These are phyloP conservation scores for Hipposideros armiger DNA, from an alignment of 2,113 vertebrate species.

Conservation along the genomic window DNA sequence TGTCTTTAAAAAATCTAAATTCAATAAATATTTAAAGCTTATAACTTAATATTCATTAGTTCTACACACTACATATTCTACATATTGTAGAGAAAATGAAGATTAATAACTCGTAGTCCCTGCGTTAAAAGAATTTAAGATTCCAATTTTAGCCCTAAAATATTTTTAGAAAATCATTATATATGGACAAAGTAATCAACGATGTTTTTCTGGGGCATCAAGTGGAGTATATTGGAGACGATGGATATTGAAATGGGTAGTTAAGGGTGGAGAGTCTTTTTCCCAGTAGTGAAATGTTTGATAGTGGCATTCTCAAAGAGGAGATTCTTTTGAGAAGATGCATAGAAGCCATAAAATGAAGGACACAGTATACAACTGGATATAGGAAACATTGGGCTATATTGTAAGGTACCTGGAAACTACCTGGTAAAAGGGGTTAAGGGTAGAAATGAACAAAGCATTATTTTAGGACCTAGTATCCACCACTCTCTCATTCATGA, in stretches of 20 bases:
- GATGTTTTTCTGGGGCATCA: neutral
- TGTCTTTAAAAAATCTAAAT: neutral
- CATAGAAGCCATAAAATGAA: neutral
- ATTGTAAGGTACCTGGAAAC: neutral
- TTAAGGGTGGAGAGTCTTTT: neutral
- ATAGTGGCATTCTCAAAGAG: neutral
- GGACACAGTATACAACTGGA: neutral
- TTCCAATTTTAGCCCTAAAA: neutral
- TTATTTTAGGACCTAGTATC: neutral
- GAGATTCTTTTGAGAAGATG: neutral
- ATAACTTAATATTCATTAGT: neutral
- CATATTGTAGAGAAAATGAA: neutral
- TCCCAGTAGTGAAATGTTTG: neutral
- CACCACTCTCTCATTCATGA: neutral
- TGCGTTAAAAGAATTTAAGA: neutral
- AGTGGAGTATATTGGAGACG: neutral
- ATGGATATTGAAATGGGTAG: neutral
- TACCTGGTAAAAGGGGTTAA: neutral
- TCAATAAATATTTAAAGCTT: neutral
- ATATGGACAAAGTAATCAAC: neutral
- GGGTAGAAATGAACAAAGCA: neutral
- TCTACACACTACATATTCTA: neutral
- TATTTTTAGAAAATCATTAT: neutral
- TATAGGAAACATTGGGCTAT: neutral
- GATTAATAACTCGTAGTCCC: fast-evolving